Evolutionary conservation across 2,888 invertebrate genomes (phyloP).

Genomic region (Galerucella calmariensis): DNA sequence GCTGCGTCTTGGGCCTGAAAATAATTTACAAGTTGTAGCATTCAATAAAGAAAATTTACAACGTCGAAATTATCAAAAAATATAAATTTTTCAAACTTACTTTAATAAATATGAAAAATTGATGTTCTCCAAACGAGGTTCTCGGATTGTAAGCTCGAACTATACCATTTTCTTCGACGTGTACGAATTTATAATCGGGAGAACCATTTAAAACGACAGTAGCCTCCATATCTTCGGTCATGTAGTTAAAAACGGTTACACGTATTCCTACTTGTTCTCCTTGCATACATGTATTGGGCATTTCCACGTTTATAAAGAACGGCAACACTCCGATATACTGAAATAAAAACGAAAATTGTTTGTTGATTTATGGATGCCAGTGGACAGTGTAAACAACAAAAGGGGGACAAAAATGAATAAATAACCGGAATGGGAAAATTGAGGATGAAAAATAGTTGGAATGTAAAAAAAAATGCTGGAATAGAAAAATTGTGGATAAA

Average conservation of each 20-base stretch:
- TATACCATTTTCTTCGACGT: slow-evolving; percentile 89
- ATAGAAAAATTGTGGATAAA: too few relatives aligned
- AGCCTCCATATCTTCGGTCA: slow-evolving; percentile 84
- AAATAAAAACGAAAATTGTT: slow-evolving; percentile 43
- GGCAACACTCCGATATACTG: slow-evolving; percentile 90
- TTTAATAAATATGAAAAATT: slow-evolving; percentile 88
- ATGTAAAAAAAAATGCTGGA: too few relatives aligned
- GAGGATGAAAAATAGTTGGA: too few relatives aligned
- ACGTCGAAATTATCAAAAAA: not conserved
- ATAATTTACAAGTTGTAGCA: not conserved
- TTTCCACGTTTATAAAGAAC: slow-evolving; percentile 95
- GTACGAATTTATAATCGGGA: slow-evolving; percentile 89
- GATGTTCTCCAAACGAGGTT: slow-evolving; percentile 92
- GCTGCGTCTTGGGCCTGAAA: slow-evolving; percentile 77
- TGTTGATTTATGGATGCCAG: not conserved
- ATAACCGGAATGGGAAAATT: too few relatives aligned
- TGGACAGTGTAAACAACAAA: not conserved
- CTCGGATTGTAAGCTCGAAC: slow-evolving; percentile 90
- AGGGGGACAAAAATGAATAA: too few relatives aligned
- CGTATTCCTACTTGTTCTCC: slow-evolving; percentile 95
- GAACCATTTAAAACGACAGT: slow-evolving; percentile 88
- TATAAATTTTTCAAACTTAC: slow-evolving; percentile 38
- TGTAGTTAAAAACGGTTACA: slow-evolving; percentile 94
- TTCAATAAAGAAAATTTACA: too few relatives aligned
- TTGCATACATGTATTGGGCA: slow-evolving; percentile 78